Conservation (phyloP, 1,140 invertebrate species). For the Arctopsyche grandis region DNA sequence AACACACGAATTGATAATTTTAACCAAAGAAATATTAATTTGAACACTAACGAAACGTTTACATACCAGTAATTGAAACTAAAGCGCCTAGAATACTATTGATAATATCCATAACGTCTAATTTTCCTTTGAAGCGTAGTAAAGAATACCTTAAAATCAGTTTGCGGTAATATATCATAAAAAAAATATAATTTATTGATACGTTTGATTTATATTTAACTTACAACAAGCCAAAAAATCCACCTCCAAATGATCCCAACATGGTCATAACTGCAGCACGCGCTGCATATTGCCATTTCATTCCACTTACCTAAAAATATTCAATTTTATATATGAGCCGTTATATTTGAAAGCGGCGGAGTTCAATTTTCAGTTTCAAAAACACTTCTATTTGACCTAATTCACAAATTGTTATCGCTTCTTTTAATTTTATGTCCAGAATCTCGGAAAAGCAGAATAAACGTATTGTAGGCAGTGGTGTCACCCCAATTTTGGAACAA, state of each 20-base stretch:
- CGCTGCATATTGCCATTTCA: slow-evolving; percentile 88
- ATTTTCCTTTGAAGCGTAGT: slow-evolving; percentile 74
- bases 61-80: slow-evolving; percentile 84
- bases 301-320: slow-evolving; percentile 71
- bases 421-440: too few species aligned
- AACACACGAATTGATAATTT: slow-evolving; percentile 51
- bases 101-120: slow-evolving; percentile 87
- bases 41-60: slow-evolving; percentile 13
- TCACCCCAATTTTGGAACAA: too few species aligned
- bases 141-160: slow-evolving; percentile 68
- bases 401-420: too few species aligned
- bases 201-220: slow-evolving; percentile 44
- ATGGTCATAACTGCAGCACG: slow-evolving; percentile 90
- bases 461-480: too few species aligned
- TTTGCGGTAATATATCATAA: not conserved
- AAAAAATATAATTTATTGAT: not conserved
- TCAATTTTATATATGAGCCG: not conserved
- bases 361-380: too few species aligned
- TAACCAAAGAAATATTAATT: not conserved
- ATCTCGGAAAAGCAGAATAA: too few species aligned
- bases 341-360: not conserved
- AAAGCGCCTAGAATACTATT: slow-evolving; percentile 89
- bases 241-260: slow-evolving; percentile 89
- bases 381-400: too few species aligned
- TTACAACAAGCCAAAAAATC: slow-evolving; percentile 76